phyloP scores from a whole-genome alignment of 53 echinoderm and acorn worm genomes.

The Apostichopus leukothele region DNA sequence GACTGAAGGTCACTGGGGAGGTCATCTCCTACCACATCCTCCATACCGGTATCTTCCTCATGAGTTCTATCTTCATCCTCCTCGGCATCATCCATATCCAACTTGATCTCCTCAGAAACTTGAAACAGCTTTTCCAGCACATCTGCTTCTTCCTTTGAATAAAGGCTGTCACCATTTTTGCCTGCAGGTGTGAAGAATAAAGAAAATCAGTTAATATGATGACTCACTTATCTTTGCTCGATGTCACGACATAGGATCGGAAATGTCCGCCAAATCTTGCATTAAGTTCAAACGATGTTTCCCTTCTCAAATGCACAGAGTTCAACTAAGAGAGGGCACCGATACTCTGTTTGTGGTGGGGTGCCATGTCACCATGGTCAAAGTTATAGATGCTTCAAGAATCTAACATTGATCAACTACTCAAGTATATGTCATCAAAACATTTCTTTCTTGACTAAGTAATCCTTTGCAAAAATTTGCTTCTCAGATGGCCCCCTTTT shows the following conservation, averaged over 20 bases:
- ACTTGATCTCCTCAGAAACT: slow-evolving; percentile 81
- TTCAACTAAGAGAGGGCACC: no score
- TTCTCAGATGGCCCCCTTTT: no score
- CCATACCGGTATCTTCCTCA: slow-evolving; percentile 68
- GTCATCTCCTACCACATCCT: slow-evolving; percentile 73
- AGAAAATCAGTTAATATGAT: not conserved
- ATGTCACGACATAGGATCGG: not conserved
- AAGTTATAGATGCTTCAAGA: no score
- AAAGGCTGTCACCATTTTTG: slow-evolving; percentile 88
- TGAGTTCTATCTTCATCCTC: slow-evolving; percentile 51
- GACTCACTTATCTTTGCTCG: not conserved
- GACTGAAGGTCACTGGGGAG: slow-evolving; percentile 90
- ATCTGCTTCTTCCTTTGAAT: slow-evolving; percentile 93
- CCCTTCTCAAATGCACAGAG: no score
- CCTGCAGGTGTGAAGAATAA: slow-evolving; percentile 55
- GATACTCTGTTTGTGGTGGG: no score
- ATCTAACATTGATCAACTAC: no score
- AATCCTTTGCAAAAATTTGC: no score
- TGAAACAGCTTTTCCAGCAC: slow-evolving; percentile 83
- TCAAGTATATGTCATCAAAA: no score
- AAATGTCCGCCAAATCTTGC: not conserved
- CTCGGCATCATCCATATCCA: slow-evolving; percentile 60
- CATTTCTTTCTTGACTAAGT: no score
- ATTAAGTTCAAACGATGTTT: no score
- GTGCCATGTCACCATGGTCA: no score